A percentile compares a stretch with the other conserved stretches of the same genome.
Conservation (phyloP, 2,888 invertebrate genomes). For the Maniola hyperantus region DNA sequence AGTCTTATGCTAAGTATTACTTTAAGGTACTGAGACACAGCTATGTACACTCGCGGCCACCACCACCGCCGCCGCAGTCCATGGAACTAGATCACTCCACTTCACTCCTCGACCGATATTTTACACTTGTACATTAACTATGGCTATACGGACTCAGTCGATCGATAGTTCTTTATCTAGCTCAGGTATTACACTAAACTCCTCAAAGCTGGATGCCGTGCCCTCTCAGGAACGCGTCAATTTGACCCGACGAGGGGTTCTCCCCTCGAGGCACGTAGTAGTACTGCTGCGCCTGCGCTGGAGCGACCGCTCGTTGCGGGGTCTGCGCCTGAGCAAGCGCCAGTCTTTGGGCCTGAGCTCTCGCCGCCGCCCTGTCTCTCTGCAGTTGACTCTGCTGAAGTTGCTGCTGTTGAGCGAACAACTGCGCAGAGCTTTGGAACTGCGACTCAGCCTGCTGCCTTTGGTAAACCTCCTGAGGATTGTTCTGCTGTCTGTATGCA, state of each 20-base stretch:
- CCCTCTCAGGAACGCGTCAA: constrained; percentile 90
- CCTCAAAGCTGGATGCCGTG: constrained; percentile 85
- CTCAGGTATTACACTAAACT: constrained; percentile 51
- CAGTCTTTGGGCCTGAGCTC: constrained; percentile 75
- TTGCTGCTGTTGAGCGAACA: constrained; percentile 86
- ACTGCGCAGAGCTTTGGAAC: constrained; percentile 85
- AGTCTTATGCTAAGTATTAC: constrained; percentile 62
- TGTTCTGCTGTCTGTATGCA: constrained; percentile 74
- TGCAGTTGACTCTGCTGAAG: constrained; percentile 86
- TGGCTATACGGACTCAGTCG: constrained; percentile 56
- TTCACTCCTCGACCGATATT: constrained; percentile 53
- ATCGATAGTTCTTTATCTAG: constrained; percentile 50
- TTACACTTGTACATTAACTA: constrained; percentile 56
- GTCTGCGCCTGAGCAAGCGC: constrained; percentile 59
- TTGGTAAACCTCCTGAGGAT: constrained; percentile 79
- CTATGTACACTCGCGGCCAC: constrained; percentile 66
- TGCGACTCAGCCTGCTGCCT: constrained; percentile 84
- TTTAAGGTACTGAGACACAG: constrained; percentile 75
- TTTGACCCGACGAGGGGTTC: constrained; percentile 85
- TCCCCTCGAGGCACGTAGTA: constrained; percentile 84
- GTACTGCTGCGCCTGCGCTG: constrained; percentile 73
- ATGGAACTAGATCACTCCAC: constrained; percentile 48
- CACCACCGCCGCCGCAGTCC: constrained; percentile 55
- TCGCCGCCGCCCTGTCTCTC: constrained; percentile 80
- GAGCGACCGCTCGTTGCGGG: constrained; percentile 53